phyloP scores from a whole-genome alignment of 2,888 invertebrate genomes.

The Gasteruption jaculator region DNA sequence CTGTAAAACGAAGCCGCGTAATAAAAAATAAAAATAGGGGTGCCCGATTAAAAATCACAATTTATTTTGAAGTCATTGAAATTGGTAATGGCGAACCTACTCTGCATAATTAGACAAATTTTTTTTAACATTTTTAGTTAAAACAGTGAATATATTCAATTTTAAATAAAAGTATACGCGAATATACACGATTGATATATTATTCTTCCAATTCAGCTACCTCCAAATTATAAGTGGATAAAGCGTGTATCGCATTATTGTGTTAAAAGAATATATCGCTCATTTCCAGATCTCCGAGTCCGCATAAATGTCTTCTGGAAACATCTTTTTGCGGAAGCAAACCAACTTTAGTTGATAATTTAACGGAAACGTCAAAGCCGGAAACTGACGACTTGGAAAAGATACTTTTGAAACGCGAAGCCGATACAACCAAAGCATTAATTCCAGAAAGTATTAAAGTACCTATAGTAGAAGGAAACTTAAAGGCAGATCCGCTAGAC shows the following conservation, averaged over 20 bases:
- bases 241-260: too few species aligned
- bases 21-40: too few species aligned
- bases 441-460: slow-evolving; percentile 62
- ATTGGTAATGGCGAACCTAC: too few species aligned
- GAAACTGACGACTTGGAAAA: slow-evolving; percentile 58
- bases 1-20: too few species aligned
- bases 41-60: too few species aligned
- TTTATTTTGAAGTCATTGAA: too few species aligned
- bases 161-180: not conserved
- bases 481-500: slow-evolving; percentile 73
- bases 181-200: not conserved
- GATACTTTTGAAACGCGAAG: slow-evolving; percentile 59
- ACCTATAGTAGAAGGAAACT: slow-evolving; percentile 51
- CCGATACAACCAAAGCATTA: slow-evolving; percentile 63
- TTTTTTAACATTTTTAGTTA: too few species aligned
- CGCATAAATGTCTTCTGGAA: slow-evolving; percentile 86
- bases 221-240: too few species aligned
- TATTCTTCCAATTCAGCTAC: not conserved
- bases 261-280: not conserved
- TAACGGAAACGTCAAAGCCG: slow-evolving; percentile 51
- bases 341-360: slow-evolving; percentile 54
- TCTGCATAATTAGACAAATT: too few species aligned
- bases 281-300: slow-evolving; percentile 68
- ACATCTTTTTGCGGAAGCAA: slow-evolving; percentile 88
- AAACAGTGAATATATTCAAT: too few species aligned